Conservation (phyloP, 2,888 invertebrate genomes). For the Pimpla rufipes region DNA sequence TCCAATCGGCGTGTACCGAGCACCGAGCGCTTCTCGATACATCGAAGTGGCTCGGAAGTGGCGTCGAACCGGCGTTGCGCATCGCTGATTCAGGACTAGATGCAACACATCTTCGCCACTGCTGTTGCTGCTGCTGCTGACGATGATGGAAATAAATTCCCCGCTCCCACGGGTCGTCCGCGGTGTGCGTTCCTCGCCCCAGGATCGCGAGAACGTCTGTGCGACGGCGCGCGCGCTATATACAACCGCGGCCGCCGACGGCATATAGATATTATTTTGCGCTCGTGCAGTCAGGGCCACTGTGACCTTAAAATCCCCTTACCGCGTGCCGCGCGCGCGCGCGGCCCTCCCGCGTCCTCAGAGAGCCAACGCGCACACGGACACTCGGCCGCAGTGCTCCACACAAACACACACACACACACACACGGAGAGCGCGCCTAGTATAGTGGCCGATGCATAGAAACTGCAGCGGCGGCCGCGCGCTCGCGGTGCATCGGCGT, state of each 20-base stretch:
- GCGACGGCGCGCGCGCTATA: constrained; percentile 34
- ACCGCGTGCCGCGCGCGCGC: constrained; percentile 85
- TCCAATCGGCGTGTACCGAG: too few species aligned
- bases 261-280: constrained; percentile 80
- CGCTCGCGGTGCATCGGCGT: constrained; percentile 44
- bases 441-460: constrained; percentile 48
- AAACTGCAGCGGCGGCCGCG: constrained; percentile 64
- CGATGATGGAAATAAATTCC: constrained; percentile 47
- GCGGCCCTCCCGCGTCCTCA: constrained; percentile 71
- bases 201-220: constrained; percentile 68
- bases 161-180: constrained; percentile 37
- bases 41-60: too few species aligned
- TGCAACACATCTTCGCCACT: too few species aligned
- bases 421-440: not conserved
- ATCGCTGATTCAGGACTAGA: constrained; percentile 15
- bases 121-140: not conserved
- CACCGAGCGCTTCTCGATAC: too few species aligned
- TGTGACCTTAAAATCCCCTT: constrained; percentile 87
- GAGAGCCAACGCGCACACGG: not conserved
- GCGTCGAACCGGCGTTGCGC: not conserved
- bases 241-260: not conserved
- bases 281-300: constrained; percentile 87
- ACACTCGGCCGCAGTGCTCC: not conserved
- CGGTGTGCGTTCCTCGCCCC: constrained; percentile 6
- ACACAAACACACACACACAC: not conserved